Conservation (phyloP, 2,888 invertebrate species). For the Watsonalla cultraria region DNA sequence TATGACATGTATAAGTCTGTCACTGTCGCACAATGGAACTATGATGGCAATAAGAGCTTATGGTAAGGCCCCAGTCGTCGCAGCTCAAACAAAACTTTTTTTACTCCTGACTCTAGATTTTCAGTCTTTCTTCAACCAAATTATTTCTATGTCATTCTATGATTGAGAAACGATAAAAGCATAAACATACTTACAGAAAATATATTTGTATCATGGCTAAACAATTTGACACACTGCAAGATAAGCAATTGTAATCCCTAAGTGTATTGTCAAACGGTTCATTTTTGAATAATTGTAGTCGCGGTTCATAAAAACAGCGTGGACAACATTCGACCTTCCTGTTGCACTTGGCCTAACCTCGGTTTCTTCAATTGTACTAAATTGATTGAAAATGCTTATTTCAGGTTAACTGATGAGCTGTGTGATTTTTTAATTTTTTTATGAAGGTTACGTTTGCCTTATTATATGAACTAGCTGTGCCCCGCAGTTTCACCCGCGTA, state of each 20-base stretch:
- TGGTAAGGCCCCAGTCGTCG: no score
- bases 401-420: conserved; percentile 28
- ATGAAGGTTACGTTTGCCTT: neutral
- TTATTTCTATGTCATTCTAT: no score
- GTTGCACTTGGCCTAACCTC: conserved; percentile 58
- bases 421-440: conserved; percentile 5
- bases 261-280: neutral
- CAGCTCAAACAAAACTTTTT: no score
- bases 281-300: conserved; percentile 1
- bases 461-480: neutral
- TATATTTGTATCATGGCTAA: neutral
- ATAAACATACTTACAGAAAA: no score
- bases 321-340: conserved; percentile 49
- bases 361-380: conserved; percentile 16
- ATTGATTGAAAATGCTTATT: conserved; percentile 19
- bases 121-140: no score
- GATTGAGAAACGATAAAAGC: no score
- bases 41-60: no score
- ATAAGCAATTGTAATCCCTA: neutral
- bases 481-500: no score
- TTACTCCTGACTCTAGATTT: no score
- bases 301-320: conserved; percentile 24
- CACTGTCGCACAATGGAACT: no score
- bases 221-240: neutral
- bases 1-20: no score